Percentiles rank a stretch among this genome's conserved stretches.
Conservation (phyloP, 2,113 vertebrate genomes). For the Puffinus mauretanicus region DNA sequence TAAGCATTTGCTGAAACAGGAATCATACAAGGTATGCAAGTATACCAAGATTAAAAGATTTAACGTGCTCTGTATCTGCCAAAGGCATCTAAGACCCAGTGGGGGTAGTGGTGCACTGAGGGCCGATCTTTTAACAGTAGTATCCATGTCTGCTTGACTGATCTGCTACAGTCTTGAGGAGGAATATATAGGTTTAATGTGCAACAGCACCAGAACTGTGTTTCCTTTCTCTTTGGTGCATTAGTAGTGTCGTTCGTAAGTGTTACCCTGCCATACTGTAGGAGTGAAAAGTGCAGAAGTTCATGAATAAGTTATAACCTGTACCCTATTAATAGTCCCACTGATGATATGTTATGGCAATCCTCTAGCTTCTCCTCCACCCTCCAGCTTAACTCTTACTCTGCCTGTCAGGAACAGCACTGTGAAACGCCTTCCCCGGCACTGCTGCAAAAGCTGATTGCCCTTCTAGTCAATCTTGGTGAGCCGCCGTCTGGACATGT, state of each 20-base stretch:
- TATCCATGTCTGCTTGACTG: constrained; percentile 38
- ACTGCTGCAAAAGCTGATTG: not conserved
- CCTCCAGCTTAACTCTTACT: not conserved
- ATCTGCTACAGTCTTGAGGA: constrained; percentile 7
- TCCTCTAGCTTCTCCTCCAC: not conserved
- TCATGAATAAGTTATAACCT: constrained; percentile 65
- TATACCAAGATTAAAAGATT: not conserved
- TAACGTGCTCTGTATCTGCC: not conserved
- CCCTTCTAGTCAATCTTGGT: not conserved
- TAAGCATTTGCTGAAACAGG: not conserved
- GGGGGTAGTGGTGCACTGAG: not conserved
- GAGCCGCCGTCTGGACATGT: not conserved
- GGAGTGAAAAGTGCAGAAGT: constrained; percentile 54
- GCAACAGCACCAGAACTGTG: constrained; percentile 3
- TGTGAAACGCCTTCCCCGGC: not conserved
- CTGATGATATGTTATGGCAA: constrained; percentile 49
- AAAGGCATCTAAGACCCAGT: not conserved
- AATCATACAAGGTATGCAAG: not conserved
- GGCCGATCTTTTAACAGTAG: not conserved
- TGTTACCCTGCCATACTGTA: not conserved
- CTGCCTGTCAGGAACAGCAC: not conserved
- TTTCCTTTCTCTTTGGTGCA: constrained; percentile 34
- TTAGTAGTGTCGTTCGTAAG: constrained; percentile 32
- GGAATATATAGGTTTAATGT: constrained; percentile 25
- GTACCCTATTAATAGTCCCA: constrained; percentile 56